phyloP scores from a whole-genome alignment of 2,113 vertebrate species.

The Pangasianodon gigas region DNA sequence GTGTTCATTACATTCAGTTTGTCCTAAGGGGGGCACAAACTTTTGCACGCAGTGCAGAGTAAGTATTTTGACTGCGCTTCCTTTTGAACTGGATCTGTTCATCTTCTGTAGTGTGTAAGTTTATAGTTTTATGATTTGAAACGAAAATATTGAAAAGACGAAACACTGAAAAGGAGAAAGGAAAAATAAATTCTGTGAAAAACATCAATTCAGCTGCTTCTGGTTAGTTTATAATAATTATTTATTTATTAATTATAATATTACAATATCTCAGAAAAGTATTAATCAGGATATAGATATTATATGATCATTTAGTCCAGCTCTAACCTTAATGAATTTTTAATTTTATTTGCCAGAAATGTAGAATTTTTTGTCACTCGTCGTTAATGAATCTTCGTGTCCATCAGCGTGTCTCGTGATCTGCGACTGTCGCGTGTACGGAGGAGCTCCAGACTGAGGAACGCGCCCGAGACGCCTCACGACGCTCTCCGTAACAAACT shows the following conservation, averaged over 20 bases:
- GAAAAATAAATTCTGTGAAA: too few relatives aligned
- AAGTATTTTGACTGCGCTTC: not conserved
- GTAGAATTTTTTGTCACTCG: not conserved
- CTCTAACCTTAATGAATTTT: not conserved
- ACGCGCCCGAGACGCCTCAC: conserved; percentile 61
- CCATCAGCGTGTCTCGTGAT: conserved; percentile 47
- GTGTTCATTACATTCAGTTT: not conserved
- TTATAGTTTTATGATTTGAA: too few relatives aligned
- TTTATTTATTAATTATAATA: too few relatives aligned
- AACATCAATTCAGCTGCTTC: not conserved
- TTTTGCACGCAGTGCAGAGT: not conserved
- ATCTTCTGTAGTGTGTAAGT: too few relatives aligned
- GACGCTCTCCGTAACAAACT: conserved; percentile 64
- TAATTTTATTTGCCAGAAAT: not conserved
- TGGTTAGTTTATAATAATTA: not conserved
- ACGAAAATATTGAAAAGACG: too few relatives aligned
- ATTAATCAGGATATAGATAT: too few relatives aligned
- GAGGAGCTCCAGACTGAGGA: conserved; percentile 52
- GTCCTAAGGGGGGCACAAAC: not conserved
- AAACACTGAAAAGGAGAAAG: not conserved
- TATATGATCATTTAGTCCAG: not conserved
- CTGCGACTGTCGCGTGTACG: conserved; percentile 21
- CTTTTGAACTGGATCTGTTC: not conserved
- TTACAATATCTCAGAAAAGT: not conserved
- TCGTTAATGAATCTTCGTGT: not conserved